Base-by-base conservation (phyloP, 2,797 vertebrate genomes). In the Limnodromus scolopaceus region DNA sequence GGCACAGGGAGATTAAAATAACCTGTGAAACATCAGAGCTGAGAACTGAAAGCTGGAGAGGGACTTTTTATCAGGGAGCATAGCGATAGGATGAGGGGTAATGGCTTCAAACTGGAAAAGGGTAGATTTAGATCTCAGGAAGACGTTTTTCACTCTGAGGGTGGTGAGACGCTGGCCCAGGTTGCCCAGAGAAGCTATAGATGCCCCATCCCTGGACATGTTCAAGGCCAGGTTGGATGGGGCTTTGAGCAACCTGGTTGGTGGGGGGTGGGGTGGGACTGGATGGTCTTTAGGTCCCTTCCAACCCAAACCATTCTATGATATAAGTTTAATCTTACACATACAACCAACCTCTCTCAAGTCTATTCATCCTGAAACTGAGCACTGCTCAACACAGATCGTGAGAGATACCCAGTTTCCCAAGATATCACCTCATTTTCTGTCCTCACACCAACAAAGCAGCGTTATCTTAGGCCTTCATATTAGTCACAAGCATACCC, bases 321-420 rank as follows among this genome's bases (percentile, higher is more conserved):
- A n/a, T 78, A 32, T 39, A 55, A 49, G 19, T 55, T 60, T 81
- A 7, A 2, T 14, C 32, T 48, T 32, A 41, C 0, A 0, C 10
- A 2, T 2, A 22, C 8, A 70, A 66, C 25, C 39, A 63, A 38
- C 20, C 51, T 45, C 55, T 45, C 66, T n/a, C 54, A 5, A 32
- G 69, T 3, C 51, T 48, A 5, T 3, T 19, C 17, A 68, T 46
- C 11, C 68, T 83, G 71, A 87, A 87, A 80, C 53, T 3, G 25
- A 82, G 71, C 74, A 43, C 57, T 5, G 34, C 68, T 74, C 65
- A 51, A 11, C 68, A 38, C 30, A 79, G 51, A 57, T 18, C 0
- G 0, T 3, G 57, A 76, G 51, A 93, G 32, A 87, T 34, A 49
- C 4, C 11, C 18, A 1, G 34, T 17, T 89, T 83, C 87, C 89